Base-by-base conservation (phyloP, 2,113 vertebrate species). In the Chloroceryle aenea region DNA sequence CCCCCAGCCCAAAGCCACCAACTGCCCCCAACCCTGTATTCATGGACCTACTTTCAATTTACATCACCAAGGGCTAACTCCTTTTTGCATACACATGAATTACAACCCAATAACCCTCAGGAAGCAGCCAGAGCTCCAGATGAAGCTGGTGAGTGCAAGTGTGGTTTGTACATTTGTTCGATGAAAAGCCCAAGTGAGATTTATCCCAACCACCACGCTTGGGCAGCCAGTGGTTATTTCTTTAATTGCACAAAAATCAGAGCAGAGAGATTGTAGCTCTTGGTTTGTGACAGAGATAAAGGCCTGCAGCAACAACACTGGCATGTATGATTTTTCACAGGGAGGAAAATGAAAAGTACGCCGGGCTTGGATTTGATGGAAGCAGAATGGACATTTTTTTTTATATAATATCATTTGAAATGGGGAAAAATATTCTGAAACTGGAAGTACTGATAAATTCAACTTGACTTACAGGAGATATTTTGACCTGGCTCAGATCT, bases 191-290 rank as follows among this genome's bases (percentile, higher is more conserved):
- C 36, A 80, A 42, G 9, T 58, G 5, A 47, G 23, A 40, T 42
- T 55, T n/a, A 87, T 42, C 10, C 50, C 53, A 55, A 29, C 2
- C 18, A 45, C 11, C 4, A 34, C 0, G 0, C 38, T 38, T 12
- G 22, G 1, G 55, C 34, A 47, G 45, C 12, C 52, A 71, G 30
- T 10, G 26, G 4, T 8, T 8, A 17, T 8, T 12, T 48, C 50
- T 91, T 62, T 26, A 50, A 38, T 1, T 15, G 67, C 30, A 59
- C 18, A 82, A 42, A 85, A 81, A 73, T 20, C 6, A 67, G 30
- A 25, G 16, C 0, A 52, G 43, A 34, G 40, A 2, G 8, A 63
- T 36, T 53, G 21, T 11, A 73, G 42, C 21, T 74, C 36, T 43
- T 10, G 4, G 10, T 82, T 34, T 56, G 40, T 64, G n/a, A 36